Percentiles rank a stretch among this genome's conserved stretches.
Evolutionary conservation across 2,888 invertebrate species (phyloP).

Genomic region (Halictus quadricinctus): DNA sequence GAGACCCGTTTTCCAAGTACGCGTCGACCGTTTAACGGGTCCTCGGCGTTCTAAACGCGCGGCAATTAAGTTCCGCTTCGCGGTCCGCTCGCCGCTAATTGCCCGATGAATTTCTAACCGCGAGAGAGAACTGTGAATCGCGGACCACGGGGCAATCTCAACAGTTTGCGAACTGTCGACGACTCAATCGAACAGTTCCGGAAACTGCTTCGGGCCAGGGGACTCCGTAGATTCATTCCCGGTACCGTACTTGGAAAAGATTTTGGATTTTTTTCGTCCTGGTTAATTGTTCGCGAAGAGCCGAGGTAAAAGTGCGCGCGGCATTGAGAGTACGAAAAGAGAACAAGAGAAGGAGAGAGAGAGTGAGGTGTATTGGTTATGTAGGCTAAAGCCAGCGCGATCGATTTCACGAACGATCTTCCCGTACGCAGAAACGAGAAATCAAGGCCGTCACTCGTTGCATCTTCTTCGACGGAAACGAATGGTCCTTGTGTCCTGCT

Average conservation of each 20-base stretch:
- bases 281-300: background rate
- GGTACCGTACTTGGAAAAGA: background rate
- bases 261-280: background rate
- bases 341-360: slow-evolving; percentile 18
- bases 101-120: slow-evolving; percentile 60
- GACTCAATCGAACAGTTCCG: background rate
- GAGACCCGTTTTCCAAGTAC: slow-evolving; percentile 30
- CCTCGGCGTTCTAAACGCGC: slow-evolving; percentile 43
- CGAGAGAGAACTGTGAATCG: slow-evolving; percentile 21
- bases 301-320: slow-evolving; percentile 40
- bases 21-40: slow-evolving; percentile 38
- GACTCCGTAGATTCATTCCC: background rate
- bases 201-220: background rate
- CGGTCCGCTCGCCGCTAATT: slow-evolving; percentile 72
- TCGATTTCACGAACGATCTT: slow-evolving; percentile 67
- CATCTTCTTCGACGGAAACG: slow-evolving; percentile 57
- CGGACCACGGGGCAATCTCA: background rate
- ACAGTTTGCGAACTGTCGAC: background rate
- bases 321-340: slow-evolving; percentile 38
- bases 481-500: background rate
- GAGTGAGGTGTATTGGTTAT: slow-evolving; percentile 46
- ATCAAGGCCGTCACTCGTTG: slow-evolving; percentile 63
- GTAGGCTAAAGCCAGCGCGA: slow-evolving; percentile 60
- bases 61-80: slow-evolving; percentile 77
- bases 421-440: slow-evolving; percentile 63